phyloP scores from a whole-genome alignment of 37 sponge, comb jelly and placozoan species.

The Tethya wilhelma region DNA sequence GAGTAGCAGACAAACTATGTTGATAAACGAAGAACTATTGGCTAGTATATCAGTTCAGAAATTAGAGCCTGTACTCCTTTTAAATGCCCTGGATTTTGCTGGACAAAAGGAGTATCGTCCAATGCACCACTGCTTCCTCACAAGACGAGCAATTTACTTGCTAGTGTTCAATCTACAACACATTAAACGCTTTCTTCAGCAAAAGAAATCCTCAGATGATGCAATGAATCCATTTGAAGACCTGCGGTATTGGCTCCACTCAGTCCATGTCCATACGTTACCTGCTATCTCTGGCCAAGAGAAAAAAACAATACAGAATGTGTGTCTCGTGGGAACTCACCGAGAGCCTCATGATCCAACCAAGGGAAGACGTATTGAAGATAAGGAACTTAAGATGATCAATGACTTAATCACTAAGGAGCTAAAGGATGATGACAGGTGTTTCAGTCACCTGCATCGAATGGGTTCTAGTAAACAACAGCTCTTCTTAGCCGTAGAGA shows the following conservation, averaged over 20 bases:
- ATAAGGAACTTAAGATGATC: conserved; percentile 21
- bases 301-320: background rate
- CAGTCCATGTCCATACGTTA: conserved; percentile 51
- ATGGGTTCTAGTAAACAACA: background rate
- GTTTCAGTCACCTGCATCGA: conserved; percentile 5
- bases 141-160: conserved; percentile 55
- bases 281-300: background rate
- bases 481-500: conserved; percentile 39
- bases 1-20: too few species aligned
- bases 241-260: conserved; percentile 64
- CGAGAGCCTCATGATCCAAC: background rate
- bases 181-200: background rate
- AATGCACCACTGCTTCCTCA: conserved; percentile 83
- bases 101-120: conserved; percentile 70
- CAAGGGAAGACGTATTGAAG: background rate
- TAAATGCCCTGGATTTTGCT: conserved; percentile 64
- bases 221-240: background rate
- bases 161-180: conserved; percentile 43
- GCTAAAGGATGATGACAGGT: background rate
- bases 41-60: too few species aligned
- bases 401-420: background rate
- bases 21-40: too few species aligned
- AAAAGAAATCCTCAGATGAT: background rate
- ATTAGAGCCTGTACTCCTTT: background rate
- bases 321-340: conserved; percentile 61